Evolutionary conservation across 2,797 vertebrate species (phyloP).

Genomic region (Sarcophilus harrisii): DNA sequence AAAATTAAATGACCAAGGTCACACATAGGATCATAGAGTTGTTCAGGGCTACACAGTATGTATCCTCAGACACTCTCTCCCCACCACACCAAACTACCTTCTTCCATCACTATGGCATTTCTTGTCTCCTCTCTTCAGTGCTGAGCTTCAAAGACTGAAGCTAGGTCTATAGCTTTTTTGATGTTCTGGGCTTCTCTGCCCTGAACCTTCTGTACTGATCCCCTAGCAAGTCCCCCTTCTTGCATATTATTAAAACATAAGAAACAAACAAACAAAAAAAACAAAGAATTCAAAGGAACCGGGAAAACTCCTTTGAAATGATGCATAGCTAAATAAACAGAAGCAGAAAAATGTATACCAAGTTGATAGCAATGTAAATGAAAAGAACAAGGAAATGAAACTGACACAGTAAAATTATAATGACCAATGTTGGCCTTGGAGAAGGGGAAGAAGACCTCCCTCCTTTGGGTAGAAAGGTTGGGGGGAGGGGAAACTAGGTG

Average conservation of each 20-base stretch:
- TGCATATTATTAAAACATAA: neutral
- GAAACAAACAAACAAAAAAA: neutral
- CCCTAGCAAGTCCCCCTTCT: neutral
- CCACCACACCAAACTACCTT: neutral
- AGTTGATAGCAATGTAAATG: neutral
- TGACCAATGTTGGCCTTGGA: neutral
- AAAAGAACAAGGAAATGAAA: neutral
- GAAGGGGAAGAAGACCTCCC: neutral
- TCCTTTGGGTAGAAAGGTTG: neutral
- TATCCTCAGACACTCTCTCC: neutral
- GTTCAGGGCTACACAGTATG: neutral
- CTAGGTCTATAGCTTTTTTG: neutral
- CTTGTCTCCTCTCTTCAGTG: neutral
- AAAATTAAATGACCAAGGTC: neutral
- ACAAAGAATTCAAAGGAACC: neutral
- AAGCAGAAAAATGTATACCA: neutral
- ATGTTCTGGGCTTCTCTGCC: neutral
- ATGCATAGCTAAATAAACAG: neutral
- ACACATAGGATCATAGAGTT: neutral
- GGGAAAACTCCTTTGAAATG: neutral
- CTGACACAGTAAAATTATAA: neutral
- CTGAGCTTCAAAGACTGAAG: neutral
- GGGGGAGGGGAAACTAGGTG: neutral
- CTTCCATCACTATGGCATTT: neutral
- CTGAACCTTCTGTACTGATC: neutral